Conservation (phyloP, 2,888 invertebrate genomes). For the Ochropleura plecta region DNA sequence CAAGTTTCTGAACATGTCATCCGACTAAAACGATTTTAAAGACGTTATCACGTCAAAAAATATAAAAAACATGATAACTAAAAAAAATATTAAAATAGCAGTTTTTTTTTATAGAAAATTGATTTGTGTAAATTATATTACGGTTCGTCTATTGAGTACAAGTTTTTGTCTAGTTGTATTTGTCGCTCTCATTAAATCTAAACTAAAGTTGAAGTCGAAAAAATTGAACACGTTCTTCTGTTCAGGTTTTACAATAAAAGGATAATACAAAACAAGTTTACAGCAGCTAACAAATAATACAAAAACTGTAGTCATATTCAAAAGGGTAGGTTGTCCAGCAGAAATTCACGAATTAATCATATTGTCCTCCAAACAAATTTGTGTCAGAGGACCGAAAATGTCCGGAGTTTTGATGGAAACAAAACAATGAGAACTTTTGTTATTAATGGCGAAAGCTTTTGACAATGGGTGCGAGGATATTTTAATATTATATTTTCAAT, state of each 20-base stretch:
- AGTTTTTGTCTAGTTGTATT: no score
- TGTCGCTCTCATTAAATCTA: background rate
- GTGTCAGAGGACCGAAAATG: constrained; percentile 30
- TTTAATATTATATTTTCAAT: constrained; percentile 42
- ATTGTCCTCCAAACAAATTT: constrained; percentile 53
- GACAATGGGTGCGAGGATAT: constrained; percentile 32
- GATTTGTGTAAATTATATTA: no score
- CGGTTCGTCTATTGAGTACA: no score
- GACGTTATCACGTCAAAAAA: no score
- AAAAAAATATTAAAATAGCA: no score
- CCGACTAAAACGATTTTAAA: no score
- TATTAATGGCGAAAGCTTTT: constrained; percentile 42
- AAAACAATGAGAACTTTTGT: constrained; percentile 44
- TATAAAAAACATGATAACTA: no score
- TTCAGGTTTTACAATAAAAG: background rate
- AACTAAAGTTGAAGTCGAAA: background rate
- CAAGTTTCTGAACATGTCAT: no score
- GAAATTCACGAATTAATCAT: constrained; percentile 53
- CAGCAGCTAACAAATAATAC: constrained; percentile 39
- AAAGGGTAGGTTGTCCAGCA: constrained; percentile 35
- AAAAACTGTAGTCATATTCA: constrained; percentile 40
- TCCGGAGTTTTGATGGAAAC: constrained; percentile 35
- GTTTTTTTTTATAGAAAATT: no score
- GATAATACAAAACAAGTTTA: constrained; percentile 23
- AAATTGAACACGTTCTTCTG: background rate